These are phyloP conservation scores for Diachrysia chrysitis DNA, from an alignment of 2,888 invertebrate genomes.

Conservation along the genomic window DNA sequence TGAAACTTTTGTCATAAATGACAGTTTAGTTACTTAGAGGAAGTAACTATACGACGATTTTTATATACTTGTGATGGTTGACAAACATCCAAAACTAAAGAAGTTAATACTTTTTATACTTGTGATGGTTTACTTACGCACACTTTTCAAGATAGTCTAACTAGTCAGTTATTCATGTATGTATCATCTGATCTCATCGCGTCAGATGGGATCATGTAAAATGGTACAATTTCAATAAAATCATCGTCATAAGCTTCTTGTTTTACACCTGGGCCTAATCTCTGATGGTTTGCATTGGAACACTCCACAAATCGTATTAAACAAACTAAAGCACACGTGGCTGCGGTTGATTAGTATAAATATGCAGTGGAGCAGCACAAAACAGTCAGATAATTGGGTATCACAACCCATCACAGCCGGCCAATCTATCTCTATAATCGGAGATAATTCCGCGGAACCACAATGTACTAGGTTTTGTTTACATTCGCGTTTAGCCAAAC, in stretches of 20 bases:
- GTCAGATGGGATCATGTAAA: too few relatives aligned
- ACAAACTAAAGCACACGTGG: slow-evolving; percentile 38
- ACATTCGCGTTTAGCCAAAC: slow-evolving; percentile 40
- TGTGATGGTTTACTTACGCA: too few relatives aligned
- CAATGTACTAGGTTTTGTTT: slow-evolving; percentile 50
- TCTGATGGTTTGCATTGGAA: too few relatives aligned
- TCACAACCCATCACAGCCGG: slow-evolving; percentile 43
- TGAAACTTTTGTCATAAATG: too few relatives aligned
- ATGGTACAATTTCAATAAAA: not conserved
- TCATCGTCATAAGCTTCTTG: not conserved
- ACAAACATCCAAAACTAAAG: too few relatives aligned
- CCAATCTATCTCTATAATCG: slow-evolving; percentile 44
- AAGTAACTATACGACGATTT: too few relatives aligned
- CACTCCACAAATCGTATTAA: slow-evolving; percentile 10
- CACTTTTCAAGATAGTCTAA: too few relatives aligned
- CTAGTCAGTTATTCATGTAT: too few relatives aligned
- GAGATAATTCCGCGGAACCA: slow-evolving; percentile 42
- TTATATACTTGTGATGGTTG: too few relatives aligned
- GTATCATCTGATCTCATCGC: too few relatives aligned
- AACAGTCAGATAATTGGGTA: slow-evolving; percentile 54
- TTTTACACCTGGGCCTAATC: not conserved
- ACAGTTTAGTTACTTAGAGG: too few relatives aligned
- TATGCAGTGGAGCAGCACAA: slow-evolving; percentile 49
- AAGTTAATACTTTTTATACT: too few relatives aligned
- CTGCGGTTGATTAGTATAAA: slow-evolving; percentile 57